phyloP scores from a whole-genome alignment of 2,797 vertebrate species.

The Dryobates pubescens region DNA sequence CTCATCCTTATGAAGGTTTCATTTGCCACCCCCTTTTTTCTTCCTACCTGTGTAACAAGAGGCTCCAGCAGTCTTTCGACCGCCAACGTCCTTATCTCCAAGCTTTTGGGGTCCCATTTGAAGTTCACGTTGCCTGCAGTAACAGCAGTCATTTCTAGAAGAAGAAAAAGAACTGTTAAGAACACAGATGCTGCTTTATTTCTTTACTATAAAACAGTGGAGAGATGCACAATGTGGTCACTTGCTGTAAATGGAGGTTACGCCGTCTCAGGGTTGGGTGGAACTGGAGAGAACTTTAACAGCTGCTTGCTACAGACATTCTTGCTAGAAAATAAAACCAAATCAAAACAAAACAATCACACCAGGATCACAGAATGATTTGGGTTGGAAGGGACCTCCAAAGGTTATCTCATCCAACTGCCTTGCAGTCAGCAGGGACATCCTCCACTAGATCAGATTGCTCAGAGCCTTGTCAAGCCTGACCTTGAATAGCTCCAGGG shows the following conservation, averaged over 20 bases:
- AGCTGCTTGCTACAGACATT: background rate
- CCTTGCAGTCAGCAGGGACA: no score
- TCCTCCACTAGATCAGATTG: no score
- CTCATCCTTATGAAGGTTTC: background rate
- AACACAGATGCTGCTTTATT: background rate
- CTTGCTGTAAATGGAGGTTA: background rate
- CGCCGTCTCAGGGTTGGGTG: background rate
- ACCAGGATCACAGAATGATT: no score
- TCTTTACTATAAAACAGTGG: background rate
- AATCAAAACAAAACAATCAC: background rate
- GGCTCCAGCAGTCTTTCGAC: conserved; percentile 95
- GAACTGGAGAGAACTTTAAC: background rate
- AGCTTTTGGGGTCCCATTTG: conserved; percentile 98
- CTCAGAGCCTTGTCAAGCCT: no score
- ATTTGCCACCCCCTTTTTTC: background rate
- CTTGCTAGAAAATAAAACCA: background rate
- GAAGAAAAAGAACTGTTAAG: background rate
- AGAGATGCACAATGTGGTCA: background rate
- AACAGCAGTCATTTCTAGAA: conserved; percentile 88
- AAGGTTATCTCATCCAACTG: no score
- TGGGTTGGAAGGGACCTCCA: no score
- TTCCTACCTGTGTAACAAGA: conserved; percentile 93
- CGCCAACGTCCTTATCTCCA: conserved; percentile 95
- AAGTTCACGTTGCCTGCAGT: conserved; percentile 96
- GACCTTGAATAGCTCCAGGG: no score